phyloP scores from a whole-genome alignment of 1,140 invertebrate species.

The Tribolium castaneum region DNA sequence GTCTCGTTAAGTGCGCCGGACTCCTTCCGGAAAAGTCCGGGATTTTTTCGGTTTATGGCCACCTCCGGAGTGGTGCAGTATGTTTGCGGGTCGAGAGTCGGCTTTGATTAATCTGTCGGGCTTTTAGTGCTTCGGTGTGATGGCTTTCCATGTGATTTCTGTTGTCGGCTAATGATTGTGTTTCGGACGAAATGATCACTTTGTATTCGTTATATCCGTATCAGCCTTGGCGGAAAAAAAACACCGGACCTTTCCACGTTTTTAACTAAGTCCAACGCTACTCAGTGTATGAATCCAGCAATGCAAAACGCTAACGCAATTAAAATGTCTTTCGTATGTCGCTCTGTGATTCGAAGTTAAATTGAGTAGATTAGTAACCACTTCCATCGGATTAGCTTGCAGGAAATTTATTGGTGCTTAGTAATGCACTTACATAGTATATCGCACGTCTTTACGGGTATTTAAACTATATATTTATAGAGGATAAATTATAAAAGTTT shows the following conservation, averaged over 20 bases:
- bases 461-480: constrained; percentile 30
- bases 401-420: constrained; percentile 41
- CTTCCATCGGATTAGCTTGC: constrained; percentile 35
- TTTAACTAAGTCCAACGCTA: constrained; percentile 15
- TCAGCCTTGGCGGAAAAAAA: constrained; percentile 57
- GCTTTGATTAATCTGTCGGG: constrained; percentile 12
- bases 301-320: constrained; percentile 32
- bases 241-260: constrained; percentile 37
- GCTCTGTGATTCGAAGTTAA: constrained; percentile 40
- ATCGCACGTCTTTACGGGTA: constrained; percentile 41
- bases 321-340: constrained; percentile 41
- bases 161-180: constrained; percentile 22
- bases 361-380: constrained; percentile 32
- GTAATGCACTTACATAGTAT: constrained; percentile 35
- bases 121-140: constrained; percentile 40
- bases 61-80: constrained; percentile 7
- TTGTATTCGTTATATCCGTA: constrained; percentile 49
- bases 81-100: neutral
- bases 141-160: constrained; percentile 37
- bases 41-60: neutral
- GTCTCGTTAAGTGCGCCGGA: constrained; percentile 8
- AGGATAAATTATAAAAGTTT: constrained; percentile 31
- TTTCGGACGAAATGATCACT: constrained; percentile 35
- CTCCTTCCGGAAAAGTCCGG: neutral
- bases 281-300: constrained; percentile 21